These are phyloP conservation scores for Neodiprion lecontei DNA, from an alignment of 1,140 invertebrate species.

Conservation along the genomic window DNA sequence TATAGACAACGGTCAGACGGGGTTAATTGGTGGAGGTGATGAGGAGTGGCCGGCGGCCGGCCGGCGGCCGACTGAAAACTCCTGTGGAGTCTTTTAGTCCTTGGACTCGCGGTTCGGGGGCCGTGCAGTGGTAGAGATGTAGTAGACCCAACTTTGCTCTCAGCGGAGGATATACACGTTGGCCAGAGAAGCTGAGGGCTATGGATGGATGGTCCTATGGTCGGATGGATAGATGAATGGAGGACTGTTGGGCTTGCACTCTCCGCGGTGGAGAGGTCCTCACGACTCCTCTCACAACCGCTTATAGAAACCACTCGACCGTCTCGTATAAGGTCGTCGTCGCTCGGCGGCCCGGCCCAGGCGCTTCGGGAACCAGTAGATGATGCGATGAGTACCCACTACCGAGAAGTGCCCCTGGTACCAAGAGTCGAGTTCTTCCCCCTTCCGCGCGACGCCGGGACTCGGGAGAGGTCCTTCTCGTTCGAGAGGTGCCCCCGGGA, in stretches of 20 bases:
- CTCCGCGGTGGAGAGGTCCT: slow-evolving; percentile 59
- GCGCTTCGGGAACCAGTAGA: slow-evolving; percentile 43
- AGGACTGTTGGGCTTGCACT: slow-evolving; percentile 56
- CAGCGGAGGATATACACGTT: slow-evolving; percentile 56
- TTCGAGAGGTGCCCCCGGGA: slow-evolving; percentile 26
- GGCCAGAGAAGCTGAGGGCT: slow-evolving; percentile 41
- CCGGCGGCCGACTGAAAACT: slow-evolving; percentile 58
- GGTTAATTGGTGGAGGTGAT: slow-evolving; percentile 29
- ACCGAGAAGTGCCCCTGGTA: slow-evolving; percentile 61
- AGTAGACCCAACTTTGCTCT: slow-evolving; percentile 47
- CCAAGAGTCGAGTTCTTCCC: slow-evolving; percentile 59
- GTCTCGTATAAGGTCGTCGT: slow-evolving; percentile 32
- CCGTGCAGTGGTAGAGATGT: slow-evolving; percentile 47
- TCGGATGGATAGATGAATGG: slow-evolving; percentile 60
- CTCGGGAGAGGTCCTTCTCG: slow-evolving; percentile 50
- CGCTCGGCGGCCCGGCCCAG: slow-evolving; percentile 36
- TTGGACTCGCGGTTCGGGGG: slow-evolving; percentile 52
- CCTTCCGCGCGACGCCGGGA: slow-evolving; percentile 36
- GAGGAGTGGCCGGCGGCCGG: slow-evolving; percentile 57
- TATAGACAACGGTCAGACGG: not conserved
- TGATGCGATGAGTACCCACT: slow-evolving; percentile 57
- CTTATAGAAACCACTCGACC: slow-evolving; percentile 60
- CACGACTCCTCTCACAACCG: slow-evolving; percentile 45
- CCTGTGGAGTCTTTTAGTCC: slow-evolving; percentile 52
- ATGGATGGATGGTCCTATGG: slow-evolving; percentile 44